Percentiles rank a stretch among this genome's conserved stretches.
Conservation (phyloP, 2,888 invertebrate species). For the Cryptophagus acutangulus region DNA sequence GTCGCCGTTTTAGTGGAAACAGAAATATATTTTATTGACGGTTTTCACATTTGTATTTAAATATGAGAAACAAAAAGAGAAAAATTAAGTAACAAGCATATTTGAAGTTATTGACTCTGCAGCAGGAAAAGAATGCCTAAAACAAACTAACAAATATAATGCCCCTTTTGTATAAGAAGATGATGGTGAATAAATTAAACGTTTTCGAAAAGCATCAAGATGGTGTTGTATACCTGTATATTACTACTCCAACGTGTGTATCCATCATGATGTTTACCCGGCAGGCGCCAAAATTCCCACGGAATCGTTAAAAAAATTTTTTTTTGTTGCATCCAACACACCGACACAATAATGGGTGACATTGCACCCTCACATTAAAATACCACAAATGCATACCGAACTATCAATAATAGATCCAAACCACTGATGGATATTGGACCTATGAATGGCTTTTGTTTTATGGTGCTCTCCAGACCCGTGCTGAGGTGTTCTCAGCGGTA, state of each 20-base stretch:
- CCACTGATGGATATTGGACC: slow-evolving; percentile 13
- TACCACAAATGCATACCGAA: slow-evolving; percentile 19
- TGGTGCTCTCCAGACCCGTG: slow-evolving; percentile 21
- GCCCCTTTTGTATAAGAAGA: slow-evolving; percentile 8
- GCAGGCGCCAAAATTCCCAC: slow-evolving; percentile 33
- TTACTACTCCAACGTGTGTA: slow-evolving; percentile 2
- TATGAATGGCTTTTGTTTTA: slow-evolving; percentile 30
- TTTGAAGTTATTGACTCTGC: slow-evolving; percentile 7
- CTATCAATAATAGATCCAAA: slow-evolving; percentile 12
- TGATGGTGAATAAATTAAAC: slow-evolving; percentile 7
- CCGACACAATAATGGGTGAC: too few relatives aligned
- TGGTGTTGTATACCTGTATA: slow-evolving; percentile 3
- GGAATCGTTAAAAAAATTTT: too few relatives aligned
- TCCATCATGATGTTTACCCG: slow-evolving; percentile 3
- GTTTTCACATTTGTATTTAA: too few relatives aligned
- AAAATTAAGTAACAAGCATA: too few relatives aligned
- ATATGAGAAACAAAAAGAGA: too few relatives aligned
- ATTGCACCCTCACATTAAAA: slow-evolving; percentile 23
- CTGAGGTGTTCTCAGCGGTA: slow-evolving; percentile 23
- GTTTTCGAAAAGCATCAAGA: slow-evolving; percentile 1
- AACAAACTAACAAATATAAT: slow-evolving; percentile 9
- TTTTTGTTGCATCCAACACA: too few relatives aligned
- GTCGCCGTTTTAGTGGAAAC: too few relatives aligned
- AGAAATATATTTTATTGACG: too few relatives aligned
- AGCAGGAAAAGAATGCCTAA: slow-evolving; percentile 6